phyloP scores from a whole-genome alignment of 1,140 invertebrate genomes.

The Lordiphosa clarofinis region DNA sequence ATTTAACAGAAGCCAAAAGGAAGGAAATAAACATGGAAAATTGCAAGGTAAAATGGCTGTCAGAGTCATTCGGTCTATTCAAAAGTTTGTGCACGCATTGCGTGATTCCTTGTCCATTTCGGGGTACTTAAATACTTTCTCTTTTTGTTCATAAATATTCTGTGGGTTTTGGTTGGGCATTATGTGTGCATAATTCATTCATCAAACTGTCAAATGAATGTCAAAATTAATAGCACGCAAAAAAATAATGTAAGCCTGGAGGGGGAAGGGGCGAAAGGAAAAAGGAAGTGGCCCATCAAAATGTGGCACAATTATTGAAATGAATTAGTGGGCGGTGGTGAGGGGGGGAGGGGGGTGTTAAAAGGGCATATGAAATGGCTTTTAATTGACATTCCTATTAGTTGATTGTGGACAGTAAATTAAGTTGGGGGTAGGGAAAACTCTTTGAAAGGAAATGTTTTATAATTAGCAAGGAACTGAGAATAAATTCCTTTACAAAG shows the following conservation, averaged over 20 bases:
- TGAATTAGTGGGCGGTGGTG: conserved; percentile 29
- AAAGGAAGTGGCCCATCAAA: conserved; percentile 14
- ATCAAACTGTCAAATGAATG: conserved; percentile 59
- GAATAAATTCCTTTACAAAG: too few species aligned
- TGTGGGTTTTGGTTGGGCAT: conserved; percentile 25
- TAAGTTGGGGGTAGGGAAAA: too few species aligned
- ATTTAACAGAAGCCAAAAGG: conserved; percentile 45
- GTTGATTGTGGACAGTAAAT: too few species aligned
- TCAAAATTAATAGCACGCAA: conserved; percentile 38
- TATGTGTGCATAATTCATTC: conserved; percentile 52
- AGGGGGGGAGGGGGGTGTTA: neutral
- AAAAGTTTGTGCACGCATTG: conserved; percentile 11
- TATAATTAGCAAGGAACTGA: too few species aligned
- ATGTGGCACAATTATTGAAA: conserved; percentile 48
- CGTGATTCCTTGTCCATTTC: conserved; percentile 25
- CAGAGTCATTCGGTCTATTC: too few species aligned
- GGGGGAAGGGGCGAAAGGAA: neutral
- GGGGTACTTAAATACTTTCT: neutral
- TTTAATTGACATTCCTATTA: too few species aligned
- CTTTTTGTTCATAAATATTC: conserved; percentile 35
- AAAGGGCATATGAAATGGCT: too few species aligned
- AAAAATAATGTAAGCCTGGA: neutral
- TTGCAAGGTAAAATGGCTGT: conserved; percentile 34
- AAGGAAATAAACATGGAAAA: conserved; percentile 25
- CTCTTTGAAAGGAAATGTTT: too few species aligned